Evolutionary conservation across 2,888 invertebrate genomes (phyloP).

Genomic region (Leucophora obtusa): DNA sequence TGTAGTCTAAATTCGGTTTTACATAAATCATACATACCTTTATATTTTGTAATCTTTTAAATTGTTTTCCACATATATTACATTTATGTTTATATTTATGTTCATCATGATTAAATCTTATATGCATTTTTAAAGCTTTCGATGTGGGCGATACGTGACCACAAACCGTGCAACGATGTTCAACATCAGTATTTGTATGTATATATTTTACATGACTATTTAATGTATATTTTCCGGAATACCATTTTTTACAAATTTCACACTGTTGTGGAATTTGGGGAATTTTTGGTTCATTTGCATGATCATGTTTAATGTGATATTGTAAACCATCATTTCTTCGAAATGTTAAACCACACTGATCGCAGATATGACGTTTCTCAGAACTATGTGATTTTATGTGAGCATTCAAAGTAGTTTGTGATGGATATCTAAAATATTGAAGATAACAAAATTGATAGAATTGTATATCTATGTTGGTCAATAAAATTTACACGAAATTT

Average conservation of each 20-base stretch:
- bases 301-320: background rate
- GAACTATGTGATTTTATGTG: background rate
- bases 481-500: too few species aligned
- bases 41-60: background rate
- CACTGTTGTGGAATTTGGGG: background rate
- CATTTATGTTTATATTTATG: constrained; percentile 3
- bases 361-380: constrained; percentile 70
- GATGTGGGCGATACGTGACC: constrained; percentile 73
- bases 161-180: constrained; percentile 70
- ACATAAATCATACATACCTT: background rate
- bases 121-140: constrained; percentile 73
- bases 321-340: background rate
- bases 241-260: background rate
- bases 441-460: background rate
- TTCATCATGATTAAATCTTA: constrained; percentile 69
- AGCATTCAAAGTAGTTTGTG: background rate
- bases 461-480: background rate
- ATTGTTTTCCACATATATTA: background rate
- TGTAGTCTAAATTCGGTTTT: too few species aligned
- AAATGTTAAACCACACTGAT: constrained; percentile 63
- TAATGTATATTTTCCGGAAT: constrained; percentile 1
- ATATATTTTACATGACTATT: constrained; percentile 47
- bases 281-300: background rate
- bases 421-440: constrained; percentile 1
- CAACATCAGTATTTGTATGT: constrained; percentile 54